These are phyloP conservation scores for Chironomus riparius DNA, from an alignment of 2,888 invertebrate genomes.

Conservation along the genomic window DNA sequence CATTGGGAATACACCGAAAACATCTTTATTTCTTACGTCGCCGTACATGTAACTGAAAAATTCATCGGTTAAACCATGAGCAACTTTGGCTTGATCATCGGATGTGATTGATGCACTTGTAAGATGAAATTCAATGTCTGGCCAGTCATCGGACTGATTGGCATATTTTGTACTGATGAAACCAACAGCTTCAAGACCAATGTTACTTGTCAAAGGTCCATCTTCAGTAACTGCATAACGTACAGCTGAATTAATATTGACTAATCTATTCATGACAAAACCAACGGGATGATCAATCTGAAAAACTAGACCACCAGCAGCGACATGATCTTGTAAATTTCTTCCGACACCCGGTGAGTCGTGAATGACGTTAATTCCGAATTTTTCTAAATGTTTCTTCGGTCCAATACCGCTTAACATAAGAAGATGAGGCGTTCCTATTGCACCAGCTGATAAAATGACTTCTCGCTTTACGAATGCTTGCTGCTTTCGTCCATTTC, in stretches of 20 bases:
- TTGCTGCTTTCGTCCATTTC: conserved; percentile 51
- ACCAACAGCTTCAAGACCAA: conserved; percentile 79
- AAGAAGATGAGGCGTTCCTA: conserved; percentile 83
- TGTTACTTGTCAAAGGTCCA: conserved; percentile 76
- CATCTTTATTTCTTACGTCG: conserved; percentile 62
- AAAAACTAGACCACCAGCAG: conserved; percentile 74
- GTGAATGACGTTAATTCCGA: conserved; percentile 60
- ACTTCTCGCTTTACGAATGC: conserved; percentile 69
- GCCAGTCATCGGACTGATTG: conserved; percentile 79
- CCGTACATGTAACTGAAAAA: conserved; percentile 69
- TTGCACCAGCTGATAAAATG: conserved; percentile 78
- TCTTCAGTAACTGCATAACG: conserved; percentile 78
- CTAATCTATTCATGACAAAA: conserved; percentile 68
- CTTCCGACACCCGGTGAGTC: conserved; percentile 76
- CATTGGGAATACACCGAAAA: conserved; percentile 79
- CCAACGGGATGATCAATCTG: conserved; percentile 71
- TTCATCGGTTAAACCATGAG: conserved; percentile 72
- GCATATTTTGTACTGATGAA: conserved; percentile 85
- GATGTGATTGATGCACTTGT: conserved; percentile 73
- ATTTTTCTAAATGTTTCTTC: conserved; percentile 57
- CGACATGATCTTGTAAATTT: conserved; percentile 85
- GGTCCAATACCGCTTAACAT: conserved; percentile 77
- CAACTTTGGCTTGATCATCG: conserved; percentile 66
- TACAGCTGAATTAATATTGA: conserved; percentile 73
- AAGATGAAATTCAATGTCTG: conserved; percentile 86